Base-by-base conservation (phyloP, 1,140 invertebrate genomes). In the Papilio aristodemus region DNA sequence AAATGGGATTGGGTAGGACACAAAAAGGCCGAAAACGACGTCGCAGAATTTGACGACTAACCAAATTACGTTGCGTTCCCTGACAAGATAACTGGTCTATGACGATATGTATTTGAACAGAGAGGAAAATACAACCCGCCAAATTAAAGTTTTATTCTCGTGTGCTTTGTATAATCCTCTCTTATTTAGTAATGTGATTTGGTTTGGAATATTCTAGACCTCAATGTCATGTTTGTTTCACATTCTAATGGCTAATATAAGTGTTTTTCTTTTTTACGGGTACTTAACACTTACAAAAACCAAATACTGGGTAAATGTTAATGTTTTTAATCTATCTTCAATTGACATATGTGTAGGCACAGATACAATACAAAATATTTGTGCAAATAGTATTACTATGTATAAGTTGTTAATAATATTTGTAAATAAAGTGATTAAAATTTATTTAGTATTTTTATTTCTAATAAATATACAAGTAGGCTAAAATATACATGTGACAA, bases 1-100 rank as follows among this genome's bases (percentile, higher is more conserved):
- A 93, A 94, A 80, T 94, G 93, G 92, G 93, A 93, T 79, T 94
- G 93, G 93, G 92, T 93, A 38, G 90, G 90, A 10, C 86, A 90
- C 69, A 90, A 89, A 78, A 89, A 87, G 67, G 76, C 84, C 25
- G 87, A 91, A 66, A 91, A 91, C 66, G 87, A 91, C 69, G 80
- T 91, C 63, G 76, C 74, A 38, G 89, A 91, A 70, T 91, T 91
- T 69, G 89, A 91, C 38, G 89, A 91, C 69, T 91, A 83, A 84
- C 71, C 9, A 36, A 64, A 6, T 41, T n/a, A 41, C 11, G 7
- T n/a, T 6, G 43, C 62, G 39, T 11, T 27, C 43, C 19, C 39
- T 10, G 66, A 41, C 43, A 67, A 37, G 50, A 67, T 25, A 69
- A 64, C 22, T 54, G 8, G 11, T 60, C 19, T 59, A 70, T 36